Evolutionary conservation across 2,113 vertebrate species (phyloP), one percentile per base, ranked within the genome.

Genomic region (Cryptotis parvus): DNA sequence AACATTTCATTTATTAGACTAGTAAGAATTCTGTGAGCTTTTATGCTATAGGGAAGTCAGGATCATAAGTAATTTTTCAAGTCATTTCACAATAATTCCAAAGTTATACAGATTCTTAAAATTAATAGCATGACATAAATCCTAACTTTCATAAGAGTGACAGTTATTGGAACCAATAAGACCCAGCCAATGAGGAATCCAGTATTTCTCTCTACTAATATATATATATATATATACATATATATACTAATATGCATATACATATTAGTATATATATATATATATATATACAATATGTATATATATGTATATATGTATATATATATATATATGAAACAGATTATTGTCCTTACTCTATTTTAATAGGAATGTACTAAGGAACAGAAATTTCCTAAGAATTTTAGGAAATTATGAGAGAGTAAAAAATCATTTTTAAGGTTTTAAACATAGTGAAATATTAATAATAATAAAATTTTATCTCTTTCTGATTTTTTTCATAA

Each of bases 51-150:
- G 27, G 58, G 37, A 91, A 24, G 78, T 77, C 81, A 87, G 31
- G 69, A 73, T 89, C 27, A 87, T 73, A 70, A 91, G 55, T 74
- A 84, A 89, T 84, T 91, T 87, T 93, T 94, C 83, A 93, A 89
- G 41, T 69, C 89, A 84, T 94, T 95, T 96, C 91, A 95, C 69
- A 93, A 33, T 84, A 93, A 90, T 89, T 92, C 41, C n/a, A 84
- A 73, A 80, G 35, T 29, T 84, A 61, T 89, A 80, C 15, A 93
- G 92, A 84, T 89, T 91, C 41, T 87, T 92, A 31, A 95, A 95
- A 79, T 91, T 93, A 91, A 89, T 90, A 89, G 70, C 33, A 75
- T 86, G 43, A 79, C 83, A 81, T 86, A 92, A 95, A 92, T 87
- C 29, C 7, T 89, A 74, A 70, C 27, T 68, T 94, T 74, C 5